These are phyloP conservation scores for mouse (Mus musculus) DNA, from an alignment of 2,113 vertebrate genomes.

Conservation along the genomic window GRCm39 chr3:23565501-23566000, in stretches of 20 bases:
- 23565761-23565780: background rate
- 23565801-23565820: background rate
- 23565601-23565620: background rate
- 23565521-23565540: background rate
- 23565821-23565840: background rate
- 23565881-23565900: background rate
- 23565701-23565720: background rate
- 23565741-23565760: rapidly evolving
- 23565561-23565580: background rate
- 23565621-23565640: background rate
- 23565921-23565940: background rate
- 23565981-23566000: background rate
- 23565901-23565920: background rate
- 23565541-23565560: background rate
- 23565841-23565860: background rate
- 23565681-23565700: background rate
- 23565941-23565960: background rate
- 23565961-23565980: background rate
- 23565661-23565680: background rate
- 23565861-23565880: background rate
- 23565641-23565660: background rate
- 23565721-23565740: background rate
- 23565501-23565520: background rate
- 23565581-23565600: background rate
- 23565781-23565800: background rate